Evolutionary conservation across 2,113 vertebrate genomes (phyloP), one percentile per base, ranked within the genome.

Genomic region (Pituophis catenifer): DNA sequence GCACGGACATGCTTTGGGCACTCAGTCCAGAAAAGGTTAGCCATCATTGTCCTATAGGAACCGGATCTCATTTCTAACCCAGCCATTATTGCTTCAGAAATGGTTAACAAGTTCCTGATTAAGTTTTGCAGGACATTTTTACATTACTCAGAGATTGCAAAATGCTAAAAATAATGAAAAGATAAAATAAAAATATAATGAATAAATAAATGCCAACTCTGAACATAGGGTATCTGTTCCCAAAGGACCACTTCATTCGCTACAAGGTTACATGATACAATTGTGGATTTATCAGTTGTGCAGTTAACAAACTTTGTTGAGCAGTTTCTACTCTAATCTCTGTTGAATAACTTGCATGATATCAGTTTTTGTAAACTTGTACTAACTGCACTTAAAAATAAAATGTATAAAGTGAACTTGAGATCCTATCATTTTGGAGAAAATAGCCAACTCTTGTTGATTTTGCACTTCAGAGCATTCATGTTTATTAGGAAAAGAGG

Each of bases 141-240:
- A 96, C 93, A 93, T 86, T 94, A 85, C 94, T 94, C 95, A 48
- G 52, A 95, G 94, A 95, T 95, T 87, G 95, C 94, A 95, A 96
- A 95, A 94, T 44, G 33, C 38, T 91, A 91, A 94, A 95, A 53
- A 21, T 94, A 97, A 96, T 90, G 87, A 95, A 96, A 94, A 70
- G 29, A 6, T 15, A n/a, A 70, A 29, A 70, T 70, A 33, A 70
- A 70, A 70, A n/a, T 33, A 70, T 33, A 33, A 17, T 70, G 65
- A 33, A 70, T 70, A 70, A 70, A 70, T 33, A 17, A 15, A 70
- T 70, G 29, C 65, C 91, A 91, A 85, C 93, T 95, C 93, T 89
- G 93, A 57, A 12, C 44, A 21, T 15, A 81, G n/a, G 26, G 33
- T 52, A 95, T 85, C 93, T 93, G 90, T 92, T 91, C 94, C 85